Percentiles rank a stretch among this genome's conserved stretches.
Evolutionary conservation across 2,113 vertebrate genomes (phyloP).

Genomic region (Tetraodon nigroviridis): DNA sequence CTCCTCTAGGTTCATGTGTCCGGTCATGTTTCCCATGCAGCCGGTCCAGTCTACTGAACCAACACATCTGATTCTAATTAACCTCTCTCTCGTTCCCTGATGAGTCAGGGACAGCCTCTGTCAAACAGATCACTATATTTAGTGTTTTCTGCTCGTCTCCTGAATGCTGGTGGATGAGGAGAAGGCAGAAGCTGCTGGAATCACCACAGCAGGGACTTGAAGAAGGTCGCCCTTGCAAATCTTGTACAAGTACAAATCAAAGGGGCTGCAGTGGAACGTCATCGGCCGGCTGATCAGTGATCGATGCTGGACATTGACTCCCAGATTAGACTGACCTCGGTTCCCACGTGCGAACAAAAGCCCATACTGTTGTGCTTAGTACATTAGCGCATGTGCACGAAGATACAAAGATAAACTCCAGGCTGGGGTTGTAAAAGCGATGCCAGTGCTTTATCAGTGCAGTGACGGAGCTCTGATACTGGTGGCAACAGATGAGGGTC

Average conservation of each 20-base stretch:
- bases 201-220: slow-evolving; percentile 33
- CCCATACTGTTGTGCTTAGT: slow-evolving; percentile 59
- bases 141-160: slow-evolving; percentile 41
- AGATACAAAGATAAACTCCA: slow-evolving; percentile 56
- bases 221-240: slow-evolving; percentile 13
- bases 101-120: neutral
- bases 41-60: slow-evolving; percentile 14
- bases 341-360: slow-evolving; percentile 65
- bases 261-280: neutral
- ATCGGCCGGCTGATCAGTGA: slow-evolving; percentile 35
- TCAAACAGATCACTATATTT: slow-evolving; percentile 7
- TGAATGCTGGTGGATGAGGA: slow-evolving; percentile 37
- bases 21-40: slow-evolving; percentile 29
- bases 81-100: slow-evolving; percentile 2
- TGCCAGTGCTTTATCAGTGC: slow-evolving; percentile 50
- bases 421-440: slow-evolving; percentile 40
- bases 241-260: neutral
- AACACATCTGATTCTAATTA: slow-evolving; percentile 51
- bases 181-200: slow-evolving; percentile 11
- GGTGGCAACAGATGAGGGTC: slow-evolving; percentile 65
- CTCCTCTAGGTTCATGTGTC: slow-evolving; percentile 12
- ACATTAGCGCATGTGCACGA: slow-evolving; percentile 54
- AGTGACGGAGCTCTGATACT: slow-evolving; percentile 63
- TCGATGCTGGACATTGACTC: slow-evolving; percentile 31
- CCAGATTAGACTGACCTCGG: slow-evolving; percentile 46